phyloP scores from a whole-genome alignment of 1,140 invertebrate species.

The Oscheius sp. region DNA sequence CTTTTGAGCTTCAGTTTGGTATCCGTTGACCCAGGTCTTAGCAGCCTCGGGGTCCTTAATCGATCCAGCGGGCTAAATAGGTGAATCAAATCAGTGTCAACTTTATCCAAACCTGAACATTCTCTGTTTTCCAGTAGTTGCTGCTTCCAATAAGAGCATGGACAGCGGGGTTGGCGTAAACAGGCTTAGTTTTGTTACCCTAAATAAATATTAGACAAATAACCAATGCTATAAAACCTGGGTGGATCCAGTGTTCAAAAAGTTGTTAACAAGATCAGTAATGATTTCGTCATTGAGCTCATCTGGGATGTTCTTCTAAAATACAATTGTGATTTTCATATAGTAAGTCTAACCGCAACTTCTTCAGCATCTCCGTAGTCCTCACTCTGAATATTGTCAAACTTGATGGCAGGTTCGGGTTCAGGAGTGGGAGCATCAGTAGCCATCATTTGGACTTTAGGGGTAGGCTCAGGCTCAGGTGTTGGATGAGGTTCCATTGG shows the following conservation, averaged over 20 bases:
- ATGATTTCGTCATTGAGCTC: constrained; percentile 27
- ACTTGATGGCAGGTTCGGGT: constrained; percentile 41
- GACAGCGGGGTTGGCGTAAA: constrained; percentile 19
- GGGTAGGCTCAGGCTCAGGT: constrained; percentile 23
- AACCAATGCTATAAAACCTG: background rate
- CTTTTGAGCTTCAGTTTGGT: constrained; percentile 38
- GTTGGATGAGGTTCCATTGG: constrained; percentile 19
- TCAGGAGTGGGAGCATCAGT: constrained; percentile 21
- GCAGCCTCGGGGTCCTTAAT: constrained; percentile 39
- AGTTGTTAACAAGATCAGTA: constrained; percentile 26
- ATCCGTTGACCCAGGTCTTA: constrained; percentile 37
- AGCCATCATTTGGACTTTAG: constrained; percentile 9
- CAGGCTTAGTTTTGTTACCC: background rate
- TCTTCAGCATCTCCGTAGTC: constrained; percentile 37
- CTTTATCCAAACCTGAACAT: constrained; percentile 26
- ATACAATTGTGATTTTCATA: background rate
- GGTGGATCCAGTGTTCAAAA: constrained; percentile 33
- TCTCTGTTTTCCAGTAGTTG: constrained; percentile 34
- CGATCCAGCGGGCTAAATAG: constrained; percentile 38
- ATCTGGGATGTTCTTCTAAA: constrained; percentile 22
- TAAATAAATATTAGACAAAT: background rate
- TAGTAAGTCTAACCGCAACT: background rate
- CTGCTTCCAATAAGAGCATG: constrained; percentile 27
- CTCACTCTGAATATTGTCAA: constrained; percentile 30
- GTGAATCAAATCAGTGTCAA: background rate